These are phyloP conservation scores for Brienomyrus longianalis DNA, from an alignment of 2,113 vertebrate species.

Conservation along the genomic window DNA sequence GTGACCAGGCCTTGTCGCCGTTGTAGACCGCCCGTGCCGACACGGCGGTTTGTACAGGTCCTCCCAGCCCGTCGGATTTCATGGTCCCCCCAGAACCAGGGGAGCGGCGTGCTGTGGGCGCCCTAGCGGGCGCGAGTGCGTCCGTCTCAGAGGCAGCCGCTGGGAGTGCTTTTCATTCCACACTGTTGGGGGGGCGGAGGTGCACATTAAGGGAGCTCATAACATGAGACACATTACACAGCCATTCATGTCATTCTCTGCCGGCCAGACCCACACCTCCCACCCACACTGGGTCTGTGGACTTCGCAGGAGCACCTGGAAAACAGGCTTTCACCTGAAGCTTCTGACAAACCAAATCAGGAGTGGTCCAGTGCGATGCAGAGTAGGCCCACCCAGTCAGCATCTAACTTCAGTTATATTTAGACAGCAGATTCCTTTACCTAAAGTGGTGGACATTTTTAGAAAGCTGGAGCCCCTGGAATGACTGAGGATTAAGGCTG, in stretches of 20 bases:
- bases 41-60: conserved; percentile 62
- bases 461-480: not conserved
- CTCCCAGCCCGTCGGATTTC: conserved; percentile 88
- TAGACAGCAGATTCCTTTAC: not conserved
- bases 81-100: conserved; percentile 66
- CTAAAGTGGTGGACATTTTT: not conserved
- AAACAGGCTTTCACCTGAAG: conserved; percentile 9
- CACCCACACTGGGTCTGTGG: not conserved
- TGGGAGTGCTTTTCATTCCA: conserved; percentile 47
- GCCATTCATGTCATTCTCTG: not conserved
- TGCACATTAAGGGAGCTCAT: not conserved
- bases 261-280: not conserved
- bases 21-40: conserved; percentile 61
- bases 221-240: not conserved
- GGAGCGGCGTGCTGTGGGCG: conserved; percentile 36
- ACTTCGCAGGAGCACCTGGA: not conserved
- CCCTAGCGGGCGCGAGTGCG: conserved; percentile 48
- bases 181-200: conserved; percentile 27
- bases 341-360: not conserved
- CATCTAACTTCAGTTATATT: not conserved
- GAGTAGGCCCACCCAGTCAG: not conserved
- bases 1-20: conserved; percentile 53
- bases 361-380: not conserved
- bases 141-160: conserved; percentile 49
- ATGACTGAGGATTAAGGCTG: not conserved